Evolutionary conservation across 2,113 vertebrate species (phyloP).

Genomic region (human (Homo sapiens)): DNA sequence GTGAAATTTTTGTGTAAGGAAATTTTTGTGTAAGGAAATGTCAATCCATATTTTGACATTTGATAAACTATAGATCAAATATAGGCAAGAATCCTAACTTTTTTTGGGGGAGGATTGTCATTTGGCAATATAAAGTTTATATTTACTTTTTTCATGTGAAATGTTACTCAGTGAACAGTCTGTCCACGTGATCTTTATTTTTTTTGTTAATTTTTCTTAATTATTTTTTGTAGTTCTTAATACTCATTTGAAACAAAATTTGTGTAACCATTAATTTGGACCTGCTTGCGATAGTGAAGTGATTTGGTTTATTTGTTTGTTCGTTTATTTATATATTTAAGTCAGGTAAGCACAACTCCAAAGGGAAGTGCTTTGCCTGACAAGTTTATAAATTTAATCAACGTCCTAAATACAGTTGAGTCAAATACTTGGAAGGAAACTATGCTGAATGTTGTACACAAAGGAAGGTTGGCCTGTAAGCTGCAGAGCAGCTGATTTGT

Average conservation of each 20-base stretch:
- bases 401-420: background rate
- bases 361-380: background rate
- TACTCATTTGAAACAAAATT: conserved; percentile 6
- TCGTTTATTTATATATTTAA: background rate
- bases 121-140: conserved; percentile 13
- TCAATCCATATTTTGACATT: background rate
- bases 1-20: background rate
- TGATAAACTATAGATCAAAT: conserved; percentile 7
- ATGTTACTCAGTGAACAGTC: background rate
- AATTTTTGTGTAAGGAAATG: background rate
- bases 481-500: background rate
- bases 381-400: background rate
- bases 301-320: background rate
- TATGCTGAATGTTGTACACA: background rate
- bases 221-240: background rate
- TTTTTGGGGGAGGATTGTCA: background rate
- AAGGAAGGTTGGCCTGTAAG: background rate
- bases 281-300: background rate
- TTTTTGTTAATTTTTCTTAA: conserved; percentile 34
- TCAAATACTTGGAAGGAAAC: background rate
- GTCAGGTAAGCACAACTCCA: background rate
- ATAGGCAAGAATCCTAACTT: background rate
- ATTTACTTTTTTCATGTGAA: background rate
- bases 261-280: background rate
- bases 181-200: background rate